Evolutionary conservation across 2,888 invertebrate species (phyloP), one percentile per base, ranked within the genome.

Genomic region (Scotopteryx bipunctaria): DNA sequence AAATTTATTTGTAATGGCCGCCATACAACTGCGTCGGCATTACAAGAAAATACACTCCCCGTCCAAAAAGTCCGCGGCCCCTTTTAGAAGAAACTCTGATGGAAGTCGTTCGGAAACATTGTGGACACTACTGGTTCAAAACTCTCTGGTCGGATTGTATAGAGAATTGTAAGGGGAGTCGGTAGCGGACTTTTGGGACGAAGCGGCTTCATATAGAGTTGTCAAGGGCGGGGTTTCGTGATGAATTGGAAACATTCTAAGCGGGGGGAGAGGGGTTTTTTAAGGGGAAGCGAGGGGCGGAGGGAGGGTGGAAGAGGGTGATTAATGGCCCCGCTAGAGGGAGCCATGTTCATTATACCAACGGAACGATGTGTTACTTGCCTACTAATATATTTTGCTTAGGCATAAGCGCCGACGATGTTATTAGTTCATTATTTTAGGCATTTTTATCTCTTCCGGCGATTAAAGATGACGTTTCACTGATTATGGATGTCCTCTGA

Each of bases 201-300:
- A 76, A 69, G 73, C 71, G 67, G 78, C 78, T 81, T 81, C 90
- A 81, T 91, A 92, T 92, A 91, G 91, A 92, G 92, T 91, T 91
- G 91, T 92, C 91, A 91, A 88, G 90, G 92, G 92, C 91, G 91
- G 91, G 80, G 91, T 90, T 77, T 86, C 77, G 88, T 89, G 90
- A 91, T 91, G 91, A 86, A 91, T 91, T 88, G 87, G 83, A 77
- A 85, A 86, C 87, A 83, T 85, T 86, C 81, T 80, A 73, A 79
- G 81, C 79, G 78, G 85, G 76, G 78, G 77, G 75, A 59, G 77
- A 73, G 78, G 83, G 83, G 85, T 65, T 77, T 80, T 86, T 86
- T 84, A 77, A 78, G 72, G 79, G 85, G 80, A 67, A 69, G 73
- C 62, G 63, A 60, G 69, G 67, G 64, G 70, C 75, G 77, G 82